A percentile compares a stretch with the other conserved stretches of the same genome.
Conservation (phyloP, 2,797 vertebrate species). For the Typhlichthys subterraneus region DNA sequence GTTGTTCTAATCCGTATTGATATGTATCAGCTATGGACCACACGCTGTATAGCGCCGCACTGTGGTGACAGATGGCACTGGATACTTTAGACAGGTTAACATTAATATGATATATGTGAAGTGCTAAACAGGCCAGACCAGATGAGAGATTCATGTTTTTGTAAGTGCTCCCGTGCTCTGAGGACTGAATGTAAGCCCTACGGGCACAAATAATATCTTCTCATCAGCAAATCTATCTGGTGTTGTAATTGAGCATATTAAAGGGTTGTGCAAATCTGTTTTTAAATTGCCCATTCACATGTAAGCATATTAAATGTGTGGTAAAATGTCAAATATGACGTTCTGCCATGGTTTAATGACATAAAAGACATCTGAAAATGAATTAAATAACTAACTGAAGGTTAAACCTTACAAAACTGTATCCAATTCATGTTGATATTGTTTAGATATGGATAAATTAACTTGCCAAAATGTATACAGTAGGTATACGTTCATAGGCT, state of each 20-base stretch:
- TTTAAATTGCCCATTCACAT: not conserved
- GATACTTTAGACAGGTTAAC: constrained; percentile 33
- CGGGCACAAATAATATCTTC: constrained; percentile 26
- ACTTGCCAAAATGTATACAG: not conserved
- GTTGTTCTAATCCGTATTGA: not conserved
- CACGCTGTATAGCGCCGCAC: not conserved
- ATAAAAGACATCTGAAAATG: too few relatives aligned
- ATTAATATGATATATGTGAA: constrained; percentile 35
- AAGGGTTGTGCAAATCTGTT: not conserved
- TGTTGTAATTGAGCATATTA: constrained; percentile 5
- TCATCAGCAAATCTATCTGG: constrained; percentile 33
- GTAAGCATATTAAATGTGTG: too few relatives aligned
- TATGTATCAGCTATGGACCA: constrained; percentile 5
- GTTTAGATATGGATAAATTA: too few relatives aligned
- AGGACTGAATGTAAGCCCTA: constrained; percentile 37
- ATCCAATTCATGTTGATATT: too few relatives aligned
- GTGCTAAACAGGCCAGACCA: constrained; percentile 45
- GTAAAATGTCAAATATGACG: too few relatives aligned
- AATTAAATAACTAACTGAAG: too few relatives aligned
- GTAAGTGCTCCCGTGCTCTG: constrained; percentile 30
- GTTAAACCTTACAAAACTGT: too few relatives aligned
- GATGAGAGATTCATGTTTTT: constrained; percentile 59
- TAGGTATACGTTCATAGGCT: constrained; percentile 1
- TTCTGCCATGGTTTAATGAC: too few relatives aligned
- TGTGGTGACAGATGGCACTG: constrained; percentile 21